These are phyloP conservation scores for Stictonetta naevosa DNA, from an alignment of 2,113 vertebrate species.

Conservation along the genomic window DNA sequence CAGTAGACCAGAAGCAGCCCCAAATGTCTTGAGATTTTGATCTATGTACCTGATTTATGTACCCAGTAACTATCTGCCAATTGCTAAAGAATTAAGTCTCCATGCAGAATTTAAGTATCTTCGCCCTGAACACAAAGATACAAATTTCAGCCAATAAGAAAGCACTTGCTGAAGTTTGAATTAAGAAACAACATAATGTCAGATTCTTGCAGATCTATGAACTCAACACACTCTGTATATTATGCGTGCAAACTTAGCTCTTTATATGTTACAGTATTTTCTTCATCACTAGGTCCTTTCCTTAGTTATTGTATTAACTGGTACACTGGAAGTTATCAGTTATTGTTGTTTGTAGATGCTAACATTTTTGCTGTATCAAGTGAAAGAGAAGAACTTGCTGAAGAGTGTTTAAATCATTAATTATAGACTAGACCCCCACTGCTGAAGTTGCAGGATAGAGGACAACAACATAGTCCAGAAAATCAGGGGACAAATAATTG, in stretches of 20 bases:
- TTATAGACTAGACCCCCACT: not conserved
- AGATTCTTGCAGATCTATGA: not conserved
- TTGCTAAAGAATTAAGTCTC: not conserved
- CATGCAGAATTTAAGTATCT: not conserved
- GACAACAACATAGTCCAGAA: not conserved
- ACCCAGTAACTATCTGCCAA: not conserved
- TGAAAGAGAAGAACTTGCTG: not conserved
- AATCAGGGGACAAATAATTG: not conserved
- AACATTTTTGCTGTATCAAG: not conserved
- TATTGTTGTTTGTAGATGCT: not conserved
- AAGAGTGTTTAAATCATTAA: not conserved
- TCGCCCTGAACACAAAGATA: not conserved
- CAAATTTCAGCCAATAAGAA: not conserved
- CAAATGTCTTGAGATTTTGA: not conserved
- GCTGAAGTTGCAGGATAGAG: not conserved
- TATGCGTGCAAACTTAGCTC: not conserved
- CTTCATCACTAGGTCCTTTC: not conserved
- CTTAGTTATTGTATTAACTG: not conserved
- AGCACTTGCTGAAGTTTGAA: not conserved
- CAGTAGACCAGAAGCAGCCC: not conserved
- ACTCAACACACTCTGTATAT: not conserved
- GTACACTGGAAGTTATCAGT: not conserved
- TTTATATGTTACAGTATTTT: not conserved
- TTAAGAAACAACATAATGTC: not conserved
- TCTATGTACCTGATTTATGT: too few species aligned